These are phyloP conservation scores for Tenualosa ilisha DNA, from an alignment of 2,797 vertebrate genomes.

Conservation along the genomic window DNA sequence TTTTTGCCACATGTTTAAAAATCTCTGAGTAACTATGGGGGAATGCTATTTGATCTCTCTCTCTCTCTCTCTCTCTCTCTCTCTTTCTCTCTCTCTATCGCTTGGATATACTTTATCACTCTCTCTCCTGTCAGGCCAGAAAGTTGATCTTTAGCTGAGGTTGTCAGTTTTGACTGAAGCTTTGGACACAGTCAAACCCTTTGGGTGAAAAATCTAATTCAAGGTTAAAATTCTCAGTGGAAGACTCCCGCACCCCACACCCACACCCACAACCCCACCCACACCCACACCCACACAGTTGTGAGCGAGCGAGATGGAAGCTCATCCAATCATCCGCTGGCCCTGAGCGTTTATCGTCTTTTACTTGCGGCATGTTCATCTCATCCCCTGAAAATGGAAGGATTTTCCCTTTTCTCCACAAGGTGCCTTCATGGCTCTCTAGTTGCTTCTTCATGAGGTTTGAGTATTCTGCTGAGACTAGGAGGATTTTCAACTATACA, in stretches of 20 bases:
- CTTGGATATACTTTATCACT: conserved; percentile 52
- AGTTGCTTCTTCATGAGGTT: conserved; percentile 18
- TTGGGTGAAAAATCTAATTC: conserved; percentile 5
- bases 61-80: background rate
- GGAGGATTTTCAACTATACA: background rate
- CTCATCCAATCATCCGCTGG: conserved; percentile 18
- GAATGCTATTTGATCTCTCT: background rate
- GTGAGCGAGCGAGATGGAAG: conserved; percentile 5
- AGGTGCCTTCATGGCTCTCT: conserved; percentile 12
- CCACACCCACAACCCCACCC: conserved; percentile 18
- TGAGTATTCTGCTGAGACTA: conserved; percentile 21
- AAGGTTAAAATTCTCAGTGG: background rate
- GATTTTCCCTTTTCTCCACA: conserved; percentile 4
- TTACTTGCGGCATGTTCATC: conserved; percentile 12
- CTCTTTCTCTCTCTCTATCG: conserved; percentile 22
- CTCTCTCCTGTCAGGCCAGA: background rate
- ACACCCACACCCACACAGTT: conserved; percentile 18
- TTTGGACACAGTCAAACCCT: conserved; percentile 7
- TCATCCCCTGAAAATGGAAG: conserved; percentile 15
- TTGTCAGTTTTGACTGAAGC: conserved; percentile 11
- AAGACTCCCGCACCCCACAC: conserved; percentile 6
- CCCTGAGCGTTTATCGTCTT: conserved; percentile 11
- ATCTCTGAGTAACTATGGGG: background rate
- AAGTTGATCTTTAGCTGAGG: conserved; percentile 6
- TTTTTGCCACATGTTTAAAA: background rate